phyloP scores from a whole-genome alignment of 2,888 invertebrate species.

The Mimumesa dahlbomi region DNA sequence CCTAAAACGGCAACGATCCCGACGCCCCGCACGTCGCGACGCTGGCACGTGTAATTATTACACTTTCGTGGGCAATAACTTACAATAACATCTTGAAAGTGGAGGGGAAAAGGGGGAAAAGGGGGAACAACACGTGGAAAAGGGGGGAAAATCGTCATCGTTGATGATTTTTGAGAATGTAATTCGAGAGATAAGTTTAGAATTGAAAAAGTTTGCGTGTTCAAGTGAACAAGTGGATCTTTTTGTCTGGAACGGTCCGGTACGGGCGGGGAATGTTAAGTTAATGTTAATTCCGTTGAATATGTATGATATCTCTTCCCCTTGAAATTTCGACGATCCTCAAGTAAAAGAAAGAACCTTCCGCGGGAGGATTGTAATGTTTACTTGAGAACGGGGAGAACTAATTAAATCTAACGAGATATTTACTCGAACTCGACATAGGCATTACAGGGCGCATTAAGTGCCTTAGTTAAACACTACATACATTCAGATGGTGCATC shows the following conservation, averaged over 20 bases:
- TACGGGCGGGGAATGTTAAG: no score
- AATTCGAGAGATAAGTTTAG: no score
- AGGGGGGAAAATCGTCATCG: no score
- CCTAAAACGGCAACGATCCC: not conserved
- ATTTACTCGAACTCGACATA: conserved; percentile 21
- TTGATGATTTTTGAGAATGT: no score
- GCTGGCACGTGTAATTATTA: not conserved
- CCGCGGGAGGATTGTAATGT: not conserved
- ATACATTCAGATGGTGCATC: conserved; percentile 6
- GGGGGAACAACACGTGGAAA: no score
- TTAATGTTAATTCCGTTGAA: no score
- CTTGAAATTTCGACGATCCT: not conserved
- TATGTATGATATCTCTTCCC: not conserved
- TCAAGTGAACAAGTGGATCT: no score
- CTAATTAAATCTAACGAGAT: conserved; percentile 41
- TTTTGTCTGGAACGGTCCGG: no score
- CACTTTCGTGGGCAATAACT: no score
- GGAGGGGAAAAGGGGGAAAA: no score
- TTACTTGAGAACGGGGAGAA: conserved; percentile 18
- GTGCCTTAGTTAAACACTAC: conserved; percentile 48
- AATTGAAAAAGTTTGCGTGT: no score
- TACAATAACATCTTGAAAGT: no score
- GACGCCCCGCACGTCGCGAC: not conserved
- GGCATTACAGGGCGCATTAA: conserved; percentile 31
- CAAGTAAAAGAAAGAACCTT: not conserved